These are phyloP conservation scores for Eupeodes luniger DNA, from an alignment of 2,888 invertebrate species.

Conservation along the genomic window DNA sequence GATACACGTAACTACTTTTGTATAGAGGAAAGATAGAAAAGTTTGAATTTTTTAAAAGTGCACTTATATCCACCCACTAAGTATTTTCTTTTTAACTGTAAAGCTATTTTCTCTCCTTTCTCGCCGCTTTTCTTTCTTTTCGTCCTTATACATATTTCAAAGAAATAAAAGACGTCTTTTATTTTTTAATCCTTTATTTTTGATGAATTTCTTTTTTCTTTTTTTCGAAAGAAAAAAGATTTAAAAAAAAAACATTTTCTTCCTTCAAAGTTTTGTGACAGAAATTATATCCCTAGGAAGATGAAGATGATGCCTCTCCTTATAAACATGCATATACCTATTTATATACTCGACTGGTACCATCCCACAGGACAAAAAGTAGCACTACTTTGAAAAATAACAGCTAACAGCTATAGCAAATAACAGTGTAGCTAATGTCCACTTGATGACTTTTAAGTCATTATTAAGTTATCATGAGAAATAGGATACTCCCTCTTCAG, in stretches of 20 bases:
- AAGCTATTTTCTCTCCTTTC: neutral
- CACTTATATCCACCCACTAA: neutral
- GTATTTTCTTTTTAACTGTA: conserved; percentile 27
- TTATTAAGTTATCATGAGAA: conserved; percentile 65
- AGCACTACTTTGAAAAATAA: neutral
- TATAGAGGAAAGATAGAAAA: neutral
- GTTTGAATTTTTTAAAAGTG: conserved; percentile 39
- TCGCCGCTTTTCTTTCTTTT: neutral
- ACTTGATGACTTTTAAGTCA: conserved; percentile 70
- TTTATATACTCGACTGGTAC: neutral
- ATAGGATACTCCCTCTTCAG: conserved; percentile 53
- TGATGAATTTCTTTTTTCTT: neutral
- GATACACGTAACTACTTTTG: too few relatives aligned
- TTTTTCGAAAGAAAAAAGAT: neutral
- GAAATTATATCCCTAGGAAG: conserved; percentile 44
- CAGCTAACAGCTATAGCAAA: conserved; percentile 32
- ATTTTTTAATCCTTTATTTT: conserved; percentile 27
- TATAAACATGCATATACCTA: too few relatives aligned
- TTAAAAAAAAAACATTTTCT: conserved; percentile 7
- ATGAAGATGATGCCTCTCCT: conserved; percentile 2
- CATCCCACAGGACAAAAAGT: neutral
- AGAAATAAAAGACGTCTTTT: neutral
- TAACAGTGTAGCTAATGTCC: conserved; percentile 63
- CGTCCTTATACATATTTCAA: neutral
- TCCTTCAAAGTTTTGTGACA: conserved; percentile 34